Percentiles rank a stretch among this genome's conserved stretches.
phyloP scores from a whole-genome alignment of 1,140 invertebrate genomes.

The Maniola jurtina region DNA sequence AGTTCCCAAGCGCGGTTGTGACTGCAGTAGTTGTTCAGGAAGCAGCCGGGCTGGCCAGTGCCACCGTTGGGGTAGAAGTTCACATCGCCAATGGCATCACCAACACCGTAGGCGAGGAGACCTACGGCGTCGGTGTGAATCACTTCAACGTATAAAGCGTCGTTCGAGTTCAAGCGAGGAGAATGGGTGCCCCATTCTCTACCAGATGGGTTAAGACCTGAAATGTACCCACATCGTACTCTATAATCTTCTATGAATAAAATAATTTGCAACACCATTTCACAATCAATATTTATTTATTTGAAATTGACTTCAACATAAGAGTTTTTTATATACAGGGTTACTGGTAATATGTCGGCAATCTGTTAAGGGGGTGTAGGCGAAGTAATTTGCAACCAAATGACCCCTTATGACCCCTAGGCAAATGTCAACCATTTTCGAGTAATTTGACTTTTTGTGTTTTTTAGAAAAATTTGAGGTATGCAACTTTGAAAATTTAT shows the following conservation, averaged over 20 bases:
- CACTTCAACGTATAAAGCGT: constrained; percentile 58
- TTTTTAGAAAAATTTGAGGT: too few relatives aligned
- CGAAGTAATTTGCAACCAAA: too few relatives aligned
- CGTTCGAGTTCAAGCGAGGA: constrained; percentile 30
- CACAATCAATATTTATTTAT: too few relatives aligned
- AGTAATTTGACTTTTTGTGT: too few relatives aligned
- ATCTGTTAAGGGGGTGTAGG: too few relatives aligned
- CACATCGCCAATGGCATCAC: constrained; percentile 72
- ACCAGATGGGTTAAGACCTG: constrained; percentile 52
- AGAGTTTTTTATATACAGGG: too few relatives aligned
- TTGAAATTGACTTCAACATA: too few relatives aligned
- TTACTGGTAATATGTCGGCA: too few relatives aligned
- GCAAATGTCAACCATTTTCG: too few relatives aligned
- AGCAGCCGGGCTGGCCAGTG: constrained; percentile 85
- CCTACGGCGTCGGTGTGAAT: constrained; percentile 57
- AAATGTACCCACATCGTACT: constrained; percentile 10
- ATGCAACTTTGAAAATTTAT: too few relatives aligned
- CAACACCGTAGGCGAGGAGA: constrained; percentile 41
- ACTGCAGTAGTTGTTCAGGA: constrained; percentile 38
- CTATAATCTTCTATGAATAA: not conserved
- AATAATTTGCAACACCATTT: not conserved
- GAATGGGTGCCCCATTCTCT: constrained; percentile 40
- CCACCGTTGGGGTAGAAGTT: constrained; percentile 90
- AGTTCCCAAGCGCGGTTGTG: constrained; percentile 58
- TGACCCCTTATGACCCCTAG: too few relatives aligned